phyloP scores from a whole-genome alignment of 2,888 invertebrate genomes.

The Cephus rjabovi region DNA sequence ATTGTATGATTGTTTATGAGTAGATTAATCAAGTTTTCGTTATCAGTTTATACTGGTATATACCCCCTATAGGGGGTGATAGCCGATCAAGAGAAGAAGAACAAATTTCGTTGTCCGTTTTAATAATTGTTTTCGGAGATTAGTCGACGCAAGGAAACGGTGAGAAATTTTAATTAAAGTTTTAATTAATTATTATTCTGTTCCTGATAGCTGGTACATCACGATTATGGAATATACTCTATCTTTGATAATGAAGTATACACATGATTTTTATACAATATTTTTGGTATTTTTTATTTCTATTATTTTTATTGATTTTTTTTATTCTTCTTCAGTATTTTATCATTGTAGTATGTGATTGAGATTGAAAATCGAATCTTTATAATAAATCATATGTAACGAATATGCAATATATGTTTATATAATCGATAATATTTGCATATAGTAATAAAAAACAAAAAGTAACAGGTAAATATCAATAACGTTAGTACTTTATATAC shows the following conservation, averaged over 20 bases:
- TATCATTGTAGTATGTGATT: background rate
- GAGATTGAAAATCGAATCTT: background rate
- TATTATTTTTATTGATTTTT: background rate
- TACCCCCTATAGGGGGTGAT: too few relatives aligned
- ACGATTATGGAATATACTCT: background rate
- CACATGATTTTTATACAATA: too few relatives aligned
- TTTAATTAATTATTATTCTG: background rate
- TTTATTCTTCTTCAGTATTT: background rate
- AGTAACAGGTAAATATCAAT: too few relatives aligned
- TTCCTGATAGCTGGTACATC: background rate
- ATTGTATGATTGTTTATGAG: background rate
- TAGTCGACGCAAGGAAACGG: background rate
- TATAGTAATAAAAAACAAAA: too few relatives aligned
- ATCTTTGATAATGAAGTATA: too few relatives aligned
- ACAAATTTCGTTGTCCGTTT: background rate
- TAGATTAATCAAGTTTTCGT: background rate
- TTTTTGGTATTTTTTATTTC: background rate
- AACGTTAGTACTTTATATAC: too few relatives aligned
- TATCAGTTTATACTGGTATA: too few relatives aligned
- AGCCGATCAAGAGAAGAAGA: too few relatives aligned
- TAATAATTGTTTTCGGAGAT: background rate
- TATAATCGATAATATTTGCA: too few relatives aligned
- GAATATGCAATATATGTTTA: background rate
- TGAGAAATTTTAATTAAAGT: background rate
- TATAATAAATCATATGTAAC: too few relatives aligned